phyloP scores from a whole-genome alignment of 1,140 invertebrate genomes.

The Drosophila quadrilineata region DNA sequence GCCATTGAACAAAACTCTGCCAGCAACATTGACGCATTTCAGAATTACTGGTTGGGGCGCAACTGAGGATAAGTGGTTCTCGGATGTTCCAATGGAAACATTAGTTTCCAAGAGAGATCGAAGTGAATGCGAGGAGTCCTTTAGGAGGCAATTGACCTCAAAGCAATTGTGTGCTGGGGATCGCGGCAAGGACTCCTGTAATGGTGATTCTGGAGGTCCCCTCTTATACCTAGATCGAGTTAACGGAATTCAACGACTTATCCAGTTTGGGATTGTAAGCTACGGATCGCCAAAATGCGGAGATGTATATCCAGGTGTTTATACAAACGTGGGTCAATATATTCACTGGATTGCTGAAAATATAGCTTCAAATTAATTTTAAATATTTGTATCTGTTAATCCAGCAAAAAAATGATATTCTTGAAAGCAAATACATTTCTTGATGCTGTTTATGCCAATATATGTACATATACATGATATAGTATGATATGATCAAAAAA shows the following conservation, averaged over 20 bases:
- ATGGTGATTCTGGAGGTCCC: constrained; percentile 23
- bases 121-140: neutral
- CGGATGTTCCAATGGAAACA: constrained; percentile 3
- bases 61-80: neutral
- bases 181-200: neutral
- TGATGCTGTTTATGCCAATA: neutral
- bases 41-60: constrained; percentile 15
- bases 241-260: neutral
- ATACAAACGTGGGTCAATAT: constrained; percentile 19
- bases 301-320: neutral
- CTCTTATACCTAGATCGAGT: neutral
- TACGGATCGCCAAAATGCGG: neutral
- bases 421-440: too few relatives aligned
- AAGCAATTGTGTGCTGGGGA: constrained; percentile 14
- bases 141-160: neutral
- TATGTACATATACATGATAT: neutral
- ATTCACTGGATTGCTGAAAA: constrained; percentile 19
- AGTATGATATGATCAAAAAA: too few relatives aligned
- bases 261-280: constrained; percentile 23
- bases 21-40: neutral
- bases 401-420: neutral
- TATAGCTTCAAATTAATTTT: neutral
- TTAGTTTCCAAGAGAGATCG: rapidly evolving
- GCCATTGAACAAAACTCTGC: neutral
- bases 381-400: neutral